Evolutionary conservation across 23 tunicate genomes (phyloP).

Genomic region (Halocynthia roretzi): DNA sequence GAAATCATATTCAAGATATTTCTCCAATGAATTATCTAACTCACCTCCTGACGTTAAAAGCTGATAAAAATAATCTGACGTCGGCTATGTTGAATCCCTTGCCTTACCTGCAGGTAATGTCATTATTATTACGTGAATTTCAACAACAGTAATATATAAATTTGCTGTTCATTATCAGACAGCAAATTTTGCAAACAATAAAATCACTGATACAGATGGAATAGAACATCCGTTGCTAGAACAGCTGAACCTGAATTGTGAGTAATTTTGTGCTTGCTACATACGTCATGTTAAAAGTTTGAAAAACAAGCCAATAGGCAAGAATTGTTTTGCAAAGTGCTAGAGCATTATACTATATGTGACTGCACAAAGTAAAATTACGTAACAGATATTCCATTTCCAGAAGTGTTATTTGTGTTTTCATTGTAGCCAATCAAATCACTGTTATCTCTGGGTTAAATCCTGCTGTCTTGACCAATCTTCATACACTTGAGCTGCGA

Average conservation of each 20-base stretch:
- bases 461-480: constrained; percentile 51
- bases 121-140: not conserved
- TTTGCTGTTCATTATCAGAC: constrained; percentile 9
- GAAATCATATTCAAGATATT: constrained; percentile 55
- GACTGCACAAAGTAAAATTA: not conserved
- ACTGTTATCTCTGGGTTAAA: constrained; percentile 35
- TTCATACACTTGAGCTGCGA: constrained; percentile 63
- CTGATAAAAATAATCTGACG: constrained; percentile 72
- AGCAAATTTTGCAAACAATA: constrained; percentile 60
- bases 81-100: constrained; percentile 45
- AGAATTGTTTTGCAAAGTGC: too few relatives aligned
- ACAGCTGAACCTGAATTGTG: constrained; percentile 63
- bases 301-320: too few relatives aligned
- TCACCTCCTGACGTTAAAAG: constrained; percentile 60
- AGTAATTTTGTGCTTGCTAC: constrained; percentile 15
- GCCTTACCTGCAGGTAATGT: constrained; percentile 65
- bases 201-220: constrained; percentile 50
- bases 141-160: too few relatives aligned
- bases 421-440: constrained; percentile 48
- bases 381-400: not conserved
- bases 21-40: constrained; percentile 61
- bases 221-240: constrained; percentile 83
- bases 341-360: too few relatives aligned
- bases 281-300: too few relatives aligned
- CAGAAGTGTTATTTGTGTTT: not conserved